phyloP scores from a whole-genome alignment of 2,113 vertebrate genomes.

The Petrocephalus microphthalmus region DNA sequence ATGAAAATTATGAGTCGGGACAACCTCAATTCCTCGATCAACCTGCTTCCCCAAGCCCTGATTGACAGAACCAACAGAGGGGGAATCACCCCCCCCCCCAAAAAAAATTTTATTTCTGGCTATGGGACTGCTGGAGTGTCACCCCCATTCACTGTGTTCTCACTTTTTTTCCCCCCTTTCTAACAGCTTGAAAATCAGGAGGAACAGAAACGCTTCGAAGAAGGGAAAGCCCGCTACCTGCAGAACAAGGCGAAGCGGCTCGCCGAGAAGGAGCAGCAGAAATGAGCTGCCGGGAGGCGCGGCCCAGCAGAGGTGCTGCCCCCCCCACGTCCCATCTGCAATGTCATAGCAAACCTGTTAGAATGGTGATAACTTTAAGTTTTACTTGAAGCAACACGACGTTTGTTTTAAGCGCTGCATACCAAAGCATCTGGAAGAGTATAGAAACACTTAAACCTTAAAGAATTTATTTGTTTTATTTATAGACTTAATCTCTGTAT shows the following conservation, averaged over 20 bases:
- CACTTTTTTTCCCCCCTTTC: not conserved
- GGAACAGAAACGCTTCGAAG: conserved; percentile 81
- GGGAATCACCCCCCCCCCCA: not conserved
- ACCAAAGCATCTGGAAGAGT: conserved; percentile 45
- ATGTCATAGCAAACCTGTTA: conserved; percentile 35
- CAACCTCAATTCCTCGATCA: no score
- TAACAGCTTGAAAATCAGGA: conserved; percentile 76
- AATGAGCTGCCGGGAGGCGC: conserved; percentile 39
- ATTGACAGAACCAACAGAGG: not conserved
- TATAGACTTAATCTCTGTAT: conserved; percentile 38
- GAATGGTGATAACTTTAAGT: conserved; percentile 11
- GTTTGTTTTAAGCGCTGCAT: conserved; percentile 32
- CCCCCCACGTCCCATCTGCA: conserved; percentile 25
- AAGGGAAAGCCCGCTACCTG: conserved; percentile 82
- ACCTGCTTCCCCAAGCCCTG: no score
- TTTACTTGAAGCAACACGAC: conserved; percentile 15
- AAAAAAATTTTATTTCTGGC: not conserved
- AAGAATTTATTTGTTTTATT: conserved; percentile 23
- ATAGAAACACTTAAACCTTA: conserved; percentile 22
- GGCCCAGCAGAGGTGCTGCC: conserved; percentile 21
- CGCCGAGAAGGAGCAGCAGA: conserved; percentile 52
- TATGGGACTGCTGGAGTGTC: not conserved
- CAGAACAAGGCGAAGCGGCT: conserved; percentile 83
- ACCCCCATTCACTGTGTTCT: not conserved
- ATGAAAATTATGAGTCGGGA: no score